Evolutionary conservation across 2,113 vertebrate genomes (phyloP), one percentile per base, ranked within the genome.

Genomic region (Bothrops jararaca): DNA sequence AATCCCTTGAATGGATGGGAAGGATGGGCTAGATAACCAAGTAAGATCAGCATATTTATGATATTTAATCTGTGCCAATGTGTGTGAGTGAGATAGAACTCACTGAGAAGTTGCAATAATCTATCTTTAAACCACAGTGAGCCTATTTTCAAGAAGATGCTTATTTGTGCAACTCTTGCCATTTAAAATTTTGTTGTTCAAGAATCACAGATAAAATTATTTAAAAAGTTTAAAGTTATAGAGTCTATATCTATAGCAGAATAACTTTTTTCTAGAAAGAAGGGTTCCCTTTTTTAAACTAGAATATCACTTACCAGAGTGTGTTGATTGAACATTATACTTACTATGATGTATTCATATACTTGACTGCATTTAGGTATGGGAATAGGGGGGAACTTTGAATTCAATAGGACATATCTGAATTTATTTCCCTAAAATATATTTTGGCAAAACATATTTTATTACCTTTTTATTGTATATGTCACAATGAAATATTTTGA

Each of bases 391-490:
- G 4, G 0, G 58, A 6, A 24, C 10, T 39, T 45, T 91, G 45
- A 86, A 53, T 85, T 48, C 74, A 45, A 60, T 88, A 74, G 86
- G 57, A 34, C 69, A 0, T 56, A 95, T 94, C 34, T 11, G 89
- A 80, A 92, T 87, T n/a, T 92, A 24, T 54, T 89, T 24, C 45
- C 90, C 1, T 87, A 12, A 60, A 89, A 92, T 90, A 2, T 89
- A 86, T 52, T 91, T 80, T 95, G 92, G 91, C 89, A 80, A n/a
- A 5, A 52, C 26, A 4, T 23, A 24, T 52, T 89, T 92, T 85
- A 45, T 42, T 24, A 34, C 7, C 29, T 18, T 7, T 24, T 50
- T 50, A 92, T 64, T 86, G 52, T 91, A n/a, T 42, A 57, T 13
- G 24, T 80, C 95, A 39, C 4, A 1, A 1, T 90, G 10, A 24